Evolutionary conservation across 1,140 invertebrate species (phyloP).

Genomic region (Rhagoletis pomonella): DNA sequence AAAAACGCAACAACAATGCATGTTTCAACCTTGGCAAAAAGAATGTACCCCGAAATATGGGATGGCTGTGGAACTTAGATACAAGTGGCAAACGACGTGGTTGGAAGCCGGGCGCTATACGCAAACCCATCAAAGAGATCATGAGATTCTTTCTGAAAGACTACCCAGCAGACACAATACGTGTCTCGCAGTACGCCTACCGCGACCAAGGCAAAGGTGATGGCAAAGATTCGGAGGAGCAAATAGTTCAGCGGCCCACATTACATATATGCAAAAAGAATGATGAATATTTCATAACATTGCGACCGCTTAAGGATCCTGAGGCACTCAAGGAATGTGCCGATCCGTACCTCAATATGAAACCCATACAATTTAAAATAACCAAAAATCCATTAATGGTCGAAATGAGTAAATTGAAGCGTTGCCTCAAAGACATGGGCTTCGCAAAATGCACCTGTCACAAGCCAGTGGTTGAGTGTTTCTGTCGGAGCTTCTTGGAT

Average conservation of each 20-base stretch:
- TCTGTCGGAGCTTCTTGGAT: conserved; percentile 69
- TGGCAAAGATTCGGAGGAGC: conserved; percentile 49
- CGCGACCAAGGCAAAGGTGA: conserved; percentile 1
- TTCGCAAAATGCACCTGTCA: conserved; percentile 69
- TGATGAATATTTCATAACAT: conserved; percentile 67
- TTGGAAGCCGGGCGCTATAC: conserved; percentile 69
- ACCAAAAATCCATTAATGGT: conserved; percentile 63
- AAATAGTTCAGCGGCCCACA: conserved; percentile 66
- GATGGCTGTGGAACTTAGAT: conserved; percentile 71
- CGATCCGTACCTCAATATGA: conserved; percentile 69
- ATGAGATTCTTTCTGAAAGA: conserved; percentile 71
- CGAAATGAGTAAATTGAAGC: conserved; percentile 64
- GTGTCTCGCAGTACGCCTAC: conserved; percentile 64
- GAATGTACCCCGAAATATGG: conserved; percentile 69
- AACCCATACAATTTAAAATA: conserved; percentile 70
- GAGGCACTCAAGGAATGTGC: conserved; percentile 58
- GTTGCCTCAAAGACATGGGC: conserved; percentile 66
- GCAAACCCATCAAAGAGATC: conserved; percentile 66
- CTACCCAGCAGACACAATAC: conserved; percentile 66
- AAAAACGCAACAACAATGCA: conserved; percentile 23
- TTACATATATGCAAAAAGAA: conserved; percentile 70
- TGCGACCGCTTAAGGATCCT: conserved; percentile 66
- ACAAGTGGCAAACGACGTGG: conserved; percentile 59
- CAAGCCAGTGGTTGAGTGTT: conserved; percentile 64
- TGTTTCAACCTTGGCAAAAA: conserved; percentile 39